phyloP scores from a whole-genome alignment of 2,797 vertebrate genomes.

The Glossophaga mutica region DNA sequence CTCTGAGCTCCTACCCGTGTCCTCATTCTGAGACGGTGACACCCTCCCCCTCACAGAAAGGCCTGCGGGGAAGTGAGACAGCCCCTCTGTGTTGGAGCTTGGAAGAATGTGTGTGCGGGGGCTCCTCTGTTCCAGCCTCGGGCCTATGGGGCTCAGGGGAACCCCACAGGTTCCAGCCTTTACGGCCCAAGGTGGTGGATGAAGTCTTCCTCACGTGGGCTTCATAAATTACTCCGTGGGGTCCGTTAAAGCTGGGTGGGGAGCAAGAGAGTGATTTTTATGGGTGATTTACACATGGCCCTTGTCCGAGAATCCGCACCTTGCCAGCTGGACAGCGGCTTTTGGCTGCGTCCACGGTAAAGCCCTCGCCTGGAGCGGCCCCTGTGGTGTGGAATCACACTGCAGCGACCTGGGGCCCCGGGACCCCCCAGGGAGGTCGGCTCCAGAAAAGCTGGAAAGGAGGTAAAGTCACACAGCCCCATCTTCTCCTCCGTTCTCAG shows the following conservation, averaged over 20 bases:
- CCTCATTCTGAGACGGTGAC: background rate
- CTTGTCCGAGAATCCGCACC: background rate
- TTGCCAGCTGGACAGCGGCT: slow-evolving; percentile 59
- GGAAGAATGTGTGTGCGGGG: background rate
- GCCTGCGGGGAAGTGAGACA: background rate
- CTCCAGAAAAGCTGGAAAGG: background rate
- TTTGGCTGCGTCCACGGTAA: background rate
- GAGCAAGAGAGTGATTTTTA: slow-evolving; percentile 66
- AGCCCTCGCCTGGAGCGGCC: background rate
- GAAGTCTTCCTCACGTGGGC: slow-evolving; percentile 65
- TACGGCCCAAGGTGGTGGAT: background rate
- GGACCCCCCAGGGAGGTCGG: background rate
- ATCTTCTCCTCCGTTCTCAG: background rate
- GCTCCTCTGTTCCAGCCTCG: background rate
- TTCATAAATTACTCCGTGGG: slow-evolving; percentile 60
- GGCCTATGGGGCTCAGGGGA: background rate
- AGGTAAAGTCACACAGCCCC: accelerated
- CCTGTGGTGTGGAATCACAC: background rate
- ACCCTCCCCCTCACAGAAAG: background rate
- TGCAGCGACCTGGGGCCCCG: background rate
- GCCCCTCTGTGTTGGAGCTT: background rate
- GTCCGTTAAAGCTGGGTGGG: slow-evolving; percentile 68
- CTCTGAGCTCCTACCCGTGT: background rate
- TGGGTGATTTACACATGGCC: slow-evolving; percentile 52
- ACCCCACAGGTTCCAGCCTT: background rate